These are phyloP conservation scores for Whitmania pigra DNA, from an alignment of 1,140 invertebrate genomes.

Conservation along the genomic window DNA sequence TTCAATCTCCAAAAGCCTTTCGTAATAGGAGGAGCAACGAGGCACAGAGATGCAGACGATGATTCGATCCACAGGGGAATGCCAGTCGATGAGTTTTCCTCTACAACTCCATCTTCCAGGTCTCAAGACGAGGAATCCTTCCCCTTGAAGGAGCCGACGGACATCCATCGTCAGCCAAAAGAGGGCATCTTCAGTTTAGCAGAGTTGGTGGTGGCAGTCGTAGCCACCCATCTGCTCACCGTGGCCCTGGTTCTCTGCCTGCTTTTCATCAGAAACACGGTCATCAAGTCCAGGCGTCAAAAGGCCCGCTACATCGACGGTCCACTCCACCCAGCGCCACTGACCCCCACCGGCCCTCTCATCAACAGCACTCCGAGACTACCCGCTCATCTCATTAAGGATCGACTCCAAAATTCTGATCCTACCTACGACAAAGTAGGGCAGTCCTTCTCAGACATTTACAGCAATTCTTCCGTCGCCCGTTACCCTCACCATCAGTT, in stretches of 20 bases:
- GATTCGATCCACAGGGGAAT: not conserved
- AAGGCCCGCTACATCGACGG: not conserved
- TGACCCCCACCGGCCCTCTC: not conserved
- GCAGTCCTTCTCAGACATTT: not conserved
- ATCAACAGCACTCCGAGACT: not conserved
- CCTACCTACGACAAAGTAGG: conserved; percentile 9
- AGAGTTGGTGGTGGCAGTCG: conserved; percentile 8
- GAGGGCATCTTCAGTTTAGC: conserved; percentile 14
- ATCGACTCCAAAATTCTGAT: not conserved
- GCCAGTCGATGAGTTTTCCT: not conserved
- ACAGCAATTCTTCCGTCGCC: conserved; percentile 9
- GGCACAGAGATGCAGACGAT: not conserved
- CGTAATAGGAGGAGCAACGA: not conserved
- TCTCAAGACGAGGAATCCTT: not conserved
- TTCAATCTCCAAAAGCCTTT: not conserved
- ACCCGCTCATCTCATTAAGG: not conserved
- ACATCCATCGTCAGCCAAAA: not conserved
- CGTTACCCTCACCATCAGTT: not conserved
- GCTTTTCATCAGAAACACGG: no score
- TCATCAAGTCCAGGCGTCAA: not conserved
- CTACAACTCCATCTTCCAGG: not conserved
- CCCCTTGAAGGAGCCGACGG: not conserved
- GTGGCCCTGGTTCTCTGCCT: conserved; percentile 2
- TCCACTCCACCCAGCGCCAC: not conserved
- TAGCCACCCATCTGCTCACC: conserved; percentile 12